Evolutionary conservation across 2,797 vertebrate species (phyloP).

Genomic region (Eurystomus glaucurus): DNA sequence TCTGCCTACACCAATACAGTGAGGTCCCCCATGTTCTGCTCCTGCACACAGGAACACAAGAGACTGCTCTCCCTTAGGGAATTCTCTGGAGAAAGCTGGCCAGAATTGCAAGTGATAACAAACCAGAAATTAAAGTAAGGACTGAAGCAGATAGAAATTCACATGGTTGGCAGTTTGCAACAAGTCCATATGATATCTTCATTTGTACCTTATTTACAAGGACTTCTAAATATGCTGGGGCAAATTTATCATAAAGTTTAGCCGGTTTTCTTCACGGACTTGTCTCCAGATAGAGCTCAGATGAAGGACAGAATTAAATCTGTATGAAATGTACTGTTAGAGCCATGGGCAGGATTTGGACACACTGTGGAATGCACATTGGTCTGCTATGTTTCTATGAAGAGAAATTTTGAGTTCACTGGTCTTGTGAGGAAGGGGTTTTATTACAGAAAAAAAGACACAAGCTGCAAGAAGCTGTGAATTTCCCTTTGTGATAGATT

Average conservation of each 20-base stretch:
- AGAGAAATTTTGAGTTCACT: neutral
- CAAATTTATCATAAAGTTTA: neutral
- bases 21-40: neutral
- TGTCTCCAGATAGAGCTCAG: neutral
- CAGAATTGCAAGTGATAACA: neutral
- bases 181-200: neutral
- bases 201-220: neutral
- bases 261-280: neutral
- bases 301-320: neutral
- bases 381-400: neutral
- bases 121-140: neutral
- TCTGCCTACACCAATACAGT: neutral
- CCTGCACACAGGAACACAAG: neutral
- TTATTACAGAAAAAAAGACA: conserved; percentile 30
- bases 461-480: neutral
- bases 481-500: conserved; percentile 26
- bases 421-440: neutral
- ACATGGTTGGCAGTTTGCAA: neutral
- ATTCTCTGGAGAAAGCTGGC: neutral
- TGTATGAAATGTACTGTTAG: neutral
- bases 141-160: neutral
- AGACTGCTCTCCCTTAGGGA: neutral
- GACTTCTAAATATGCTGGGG: neutral
- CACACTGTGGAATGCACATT: neutral
- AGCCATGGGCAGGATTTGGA: neutral